Evolutionary conservation across 2,113 vertebrate genomes (phyloP).

Genomic region (Taxidea taxus): DNA sequence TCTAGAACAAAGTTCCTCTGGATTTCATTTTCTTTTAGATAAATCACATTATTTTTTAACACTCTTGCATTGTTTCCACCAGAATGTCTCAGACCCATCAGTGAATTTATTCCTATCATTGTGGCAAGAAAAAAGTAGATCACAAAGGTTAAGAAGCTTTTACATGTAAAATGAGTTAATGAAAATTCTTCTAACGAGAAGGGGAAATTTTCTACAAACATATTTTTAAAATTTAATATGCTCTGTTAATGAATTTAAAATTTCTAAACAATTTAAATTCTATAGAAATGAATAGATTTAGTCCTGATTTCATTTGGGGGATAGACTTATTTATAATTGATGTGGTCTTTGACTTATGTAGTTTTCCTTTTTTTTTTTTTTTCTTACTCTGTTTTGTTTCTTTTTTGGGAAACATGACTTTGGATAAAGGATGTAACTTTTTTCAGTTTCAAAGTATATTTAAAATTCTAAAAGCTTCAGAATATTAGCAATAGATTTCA

Average conservation of each 20-base stretch:
- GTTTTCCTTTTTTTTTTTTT: not conserved
- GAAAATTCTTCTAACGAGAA: not conserved
- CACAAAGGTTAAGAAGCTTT: not conserved
- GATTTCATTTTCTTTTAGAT: slow-evolving; percentile 49
- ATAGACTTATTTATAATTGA: not conserved
- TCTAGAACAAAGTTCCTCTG: slow-evolving; percentile 41
- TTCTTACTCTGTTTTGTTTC: not conserved
- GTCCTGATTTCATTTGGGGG: not conserved
- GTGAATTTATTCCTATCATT: slow-evolving; percentile 21
- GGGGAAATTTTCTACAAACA: not conserved
- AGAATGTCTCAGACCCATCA: not conserved
- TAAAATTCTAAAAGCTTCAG: not conserved
- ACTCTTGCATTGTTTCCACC: slow-evolving; percentile 33
- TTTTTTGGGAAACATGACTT: not conserved
- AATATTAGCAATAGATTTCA: not conserved
- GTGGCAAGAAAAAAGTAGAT: not conserved
- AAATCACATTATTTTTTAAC: slow-evolving; percentile 41
- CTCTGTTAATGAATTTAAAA: not conserved
- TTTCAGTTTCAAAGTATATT: not conserved
- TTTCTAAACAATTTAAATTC: slow-evolving; percentile 10
- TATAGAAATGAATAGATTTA: not conserved
- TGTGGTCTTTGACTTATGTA: not conserved
- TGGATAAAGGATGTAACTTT: not conserved
- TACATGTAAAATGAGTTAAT: not conserved
- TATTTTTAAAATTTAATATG: not conserved